Evolutionary conservation across 2,113 vertebrate species (phyloP), one percentile per base, ranked within the genome.

Genomic region (Spermophilus dauricus): DNA sequence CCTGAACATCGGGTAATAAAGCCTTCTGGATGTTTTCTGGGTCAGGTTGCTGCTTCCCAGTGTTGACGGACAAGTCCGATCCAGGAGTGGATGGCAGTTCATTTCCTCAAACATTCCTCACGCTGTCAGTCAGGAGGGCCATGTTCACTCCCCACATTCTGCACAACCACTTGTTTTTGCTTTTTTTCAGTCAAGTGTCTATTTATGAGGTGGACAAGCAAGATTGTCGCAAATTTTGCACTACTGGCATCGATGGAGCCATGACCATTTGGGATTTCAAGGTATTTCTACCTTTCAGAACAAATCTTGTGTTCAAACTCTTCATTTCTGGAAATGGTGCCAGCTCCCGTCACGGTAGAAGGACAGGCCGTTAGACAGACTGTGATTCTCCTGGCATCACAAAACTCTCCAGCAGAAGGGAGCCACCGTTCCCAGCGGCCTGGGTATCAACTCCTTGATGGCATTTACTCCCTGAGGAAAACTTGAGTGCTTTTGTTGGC

Each of bases 201-300:
- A 99, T 99, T 99, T 99, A 99, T 98, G 99, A 99, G 97, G 99
- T 99, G 98, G 99, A 99, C 99, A 99, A 99, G 98, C 99, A 99
- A 98, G 99, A 99, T 88, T 99, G 99, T 99, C 99, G 99, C 95
- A 99, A 99, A 98, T 99, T 99, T 99, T 99, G 99, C 99, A 99
- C 99, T 98, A 99, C 99, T 8, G 99, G 99, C 98, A 99, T 99
- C 6, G 99, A 99, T 93, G 99, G 99, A 98, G 99, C 99, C 58
- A 99, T 99, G 99, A 99, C 99, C 97, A 99, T 99, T 98, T 99
- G 99, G 99, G 99, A 99, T 98, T 99, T 99, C 96, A 99, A 99
- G 99, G 99, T 99, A 97, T 2, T 89, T 87, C 96, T 77, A 20
- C 32, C 69, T 86, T 77, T 84, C 16, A 42, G 22, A 93, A 61